Conservation (phyloP, 2,888 invertebrate genomes). For the Rhyacophila evoluta region DNA sequence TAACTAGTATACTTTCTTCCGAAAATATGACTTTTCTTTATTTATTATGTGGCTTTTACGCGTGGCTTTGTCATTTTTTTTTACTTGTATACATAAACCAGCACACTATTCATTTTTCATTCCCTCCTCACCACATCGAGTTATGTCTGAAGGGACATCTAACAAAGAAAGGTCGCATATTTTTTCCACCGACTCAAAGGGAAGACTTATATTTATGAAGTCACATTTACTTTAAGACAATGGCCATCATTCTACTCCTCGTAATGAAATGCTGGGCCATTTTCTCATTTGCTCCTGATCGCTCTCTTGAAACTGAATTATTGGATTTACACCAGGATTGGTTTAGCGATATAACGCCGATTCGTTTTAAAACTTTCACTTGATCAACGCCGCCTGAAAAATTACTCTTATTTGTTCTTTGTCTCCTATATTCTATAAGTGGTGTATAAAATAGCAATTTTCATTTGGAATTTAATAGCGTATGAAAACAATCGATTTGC, state of each 20-base stretch:
- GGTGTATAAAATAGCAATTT: slow-evolving; percentile 2
- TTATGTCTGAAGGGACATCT: slow-evolving; percentile 39
- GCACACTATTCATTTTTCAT: slow-evolving; percentile 45
- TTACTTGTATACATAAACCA: slow-evolving; percentile 24
- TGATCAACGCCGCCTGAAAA: neutral
- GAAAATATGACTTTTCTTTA: neutral
- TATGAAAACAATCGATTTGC: neutral
- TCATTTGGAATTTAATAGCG: slow-evolving; percentile 1
- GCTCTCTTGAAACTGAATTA: slow-evolving; percentile 45
- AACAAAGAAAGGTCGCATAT: slow-evolving; percentile 39
- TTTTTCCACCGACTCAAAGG: slow-evolving; percentile 42
- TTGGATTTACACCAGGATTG: slow-evolving; percentile 37
- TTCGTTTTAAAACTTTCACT: slow-evolving; percentile 22
- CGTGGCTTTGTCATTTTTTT: slow-evolving; percentile 33
- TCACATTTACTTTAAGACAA: slow-evolving; percentile 49
- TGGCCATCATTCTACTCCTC: slow-evolving; percentile 42
- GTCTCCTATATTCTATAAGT: slow-evolving; percentile 20
- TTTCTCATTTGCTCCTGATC: slow-evolving; percentile 45
- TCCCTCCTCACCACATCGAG: slow-evolving; percentile 32
- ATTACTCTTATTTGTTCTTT: slow-evolving; percentile 1
- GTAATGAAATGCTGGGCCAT: slow-evolving; percentile 49
- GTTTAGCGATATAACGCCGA: slow-evolving; percentile 29
- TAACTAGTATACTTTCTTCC: neutral
- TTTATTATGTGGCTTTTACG: neutral
- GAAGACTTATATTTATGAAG: slow-evolving; percentile 52